Evolutionary conservation across 2,113 vertebrate species (phyloP), one percentile per base, ranked within the genome.

Genomic region (Ptilonorhynchus violaceus): DNA sequence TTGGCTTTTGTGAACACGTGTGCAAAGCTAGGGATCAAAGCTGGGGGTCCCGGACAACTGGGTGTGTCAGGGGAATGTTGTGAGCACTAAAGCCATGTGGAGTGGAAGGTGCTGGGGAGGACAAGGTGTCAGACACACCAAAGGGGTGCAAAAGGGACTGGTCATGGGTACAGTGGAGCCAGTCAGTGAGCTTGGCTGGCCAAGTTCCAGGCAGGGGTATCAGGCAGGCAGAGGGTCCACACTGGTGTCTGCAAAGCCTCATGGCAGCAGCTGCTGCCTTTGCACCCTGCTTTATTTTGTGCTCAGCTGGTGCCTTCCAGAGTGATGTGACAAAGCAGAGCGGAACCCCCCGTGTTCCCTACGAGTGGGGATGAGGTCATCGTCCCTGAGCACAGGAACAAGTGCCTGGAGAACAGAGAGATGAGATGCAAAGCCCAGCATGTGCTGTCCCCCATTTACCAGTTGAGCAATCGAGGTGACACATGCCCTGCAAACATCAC

Each of bases 391-490:
- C 37, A 52, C 19, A 4, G 4, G 19, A 67, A 58, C 19, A 84
- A 10, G 53, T 41, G 55, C 35, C 70, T 44, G 31, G 52, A 83
- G 52, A 49, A 31, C 5, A 39, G 16, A 30, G 25, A 58, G 47
- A 16, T 35, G n/a, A 42, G 35, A 15, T 31, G 37, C 42, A 49
- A 75, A 63, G 81, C 25, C 42, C 63, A 37, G 24, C 20, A 49
- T 0, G 0, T 20, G 44, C 68, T 37, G 21, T 44, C 20, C 33
- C 27, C 24, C 4, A 3, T 35, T 56, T 22, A 47, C 11, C 30
- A 20, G 39, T 0, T 47, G 20, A 73, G 68, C 44, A 41, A 12
- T 4, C 0, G 0, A 69, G 37, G 59, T 25, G 42, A 13, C 49
- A 11, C 20, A 1, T 20, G 12, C 35, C 44, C 55, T 77, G 39